Evolutionary conservation across 1,140 invertebrate species (phyloP), one percentile per base, ranked within the genome.

Genomic region (Phymorhynchus buccinoides): DNA sequence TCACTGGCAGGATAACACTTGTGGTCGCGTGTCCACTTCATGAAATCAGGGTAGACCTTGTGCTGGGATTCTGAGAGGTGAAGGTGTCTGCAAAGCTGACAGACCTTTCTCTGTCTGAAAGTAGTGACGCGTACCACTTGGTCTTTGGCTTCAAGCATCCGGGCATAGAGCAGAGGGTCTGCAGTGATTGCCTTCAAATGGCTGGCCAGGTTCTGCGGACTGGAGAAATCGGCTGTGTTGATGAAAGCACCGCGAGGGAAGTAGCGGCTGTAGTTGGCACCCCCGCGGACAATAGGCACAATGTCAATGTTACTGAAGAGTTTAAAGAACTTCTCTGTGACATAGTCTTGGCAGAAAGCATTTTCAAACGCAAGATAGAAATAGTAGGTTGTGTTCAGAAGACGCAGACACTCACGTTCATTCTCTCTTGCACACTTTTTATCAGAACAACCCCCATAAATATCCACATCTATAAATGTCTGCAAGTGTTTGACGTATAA

Each of bases 221-320:
- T 96, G 6, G 95, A 95, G 92, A 99, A 99, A 91, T 99, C 97
- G 89, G 99, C 98, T 1, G 99, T 97, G 93, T 99, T 98, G 66
- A 99, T 97, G 91, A 87, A 92, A 42, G 91, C 91, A 88, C 97
- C 95, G 88, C 96, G 91, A 7, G 93, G 93, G 14, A 91, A 89
- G 4, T 88, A 84, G 30, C 84, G 86, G 37, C 88, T 88, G 91
- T 94, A 96, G 90, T 94, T 94, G 9, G 88, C 87, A 0, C 95
- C 93, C 1, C 96, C 96, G 93, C 96, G 95, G 32, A 96, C 95
- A 66, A 97, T 93, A 0, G 96, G 96, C 16, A 97, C 95, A 0
- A 96, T 94, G 75, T 91, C n/a, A 56, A 85, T 62, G 39, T 80
- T 44, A 0, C 30, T n/a, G 82, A 89, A 84, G 66, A 86, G 30